Base-by-base conservation (phyloP, 35 echinoderm and acorn worm species). In the Apostichopus parvimensis region DNA sequence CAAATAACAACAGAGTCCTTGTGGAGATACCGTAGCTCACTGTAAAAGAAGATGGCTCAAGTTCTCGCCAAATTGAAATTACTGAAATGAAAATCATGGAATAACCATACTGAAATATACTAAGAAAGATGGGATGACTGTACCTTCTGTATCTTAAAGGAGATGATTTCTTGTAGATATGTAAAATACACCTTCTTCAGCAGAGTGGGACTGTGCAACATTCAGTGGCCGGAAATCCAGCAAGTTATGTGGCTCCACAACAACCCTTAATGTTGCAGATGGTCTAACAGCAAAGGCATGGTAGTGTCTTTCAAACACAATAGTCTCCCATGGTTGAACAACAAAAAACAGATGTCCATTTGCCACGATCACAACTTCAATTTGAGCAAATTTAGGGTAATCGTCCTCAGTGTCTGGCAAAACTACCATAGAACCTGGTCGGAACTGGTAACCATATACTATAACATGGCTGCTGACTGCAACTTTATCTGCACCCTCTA, bases 171-270 rank as follows among this genome's bases (percentile, higher is more conserved):
- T 81, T 52, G 28, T 8, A 53, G 79, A 34, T 81, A 81, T 81
- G 79, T 28, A 81, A 81, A 81, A 81, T 81, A 81, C 79, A 14
- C 79, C 79, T 81, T 81, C 78, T 83, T 83, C 52, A 83, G 80
- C 80, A 83, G 13, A 8, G 17, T 83, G 45, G 52, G 53, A 83
- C 15, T 56, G 45, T 5, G 80, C 53, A 56, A 56, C 80, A 83
- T 83, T 55, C 53, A 83, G 80, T 56, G 80, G 80, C 53, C 45
- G 45, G 80, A 18, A 13, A 15, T 83, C 80, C 45, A 56, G 34
- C 12, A 83, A 83, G 53, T 83, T 21, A 83, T 83, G 80, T 83
- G 53, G 53, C 45, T 83, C 80, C 45, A 56, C 52, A 83, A 54
- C 18, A 54, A 21, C 6, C 6, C 71, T 73, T 73, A 18, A 73